Evolutionary conservation across 2,888 invertebrate genomes (phyloP).

Genomic region (Brachypalpus laphriformis): DNA sequence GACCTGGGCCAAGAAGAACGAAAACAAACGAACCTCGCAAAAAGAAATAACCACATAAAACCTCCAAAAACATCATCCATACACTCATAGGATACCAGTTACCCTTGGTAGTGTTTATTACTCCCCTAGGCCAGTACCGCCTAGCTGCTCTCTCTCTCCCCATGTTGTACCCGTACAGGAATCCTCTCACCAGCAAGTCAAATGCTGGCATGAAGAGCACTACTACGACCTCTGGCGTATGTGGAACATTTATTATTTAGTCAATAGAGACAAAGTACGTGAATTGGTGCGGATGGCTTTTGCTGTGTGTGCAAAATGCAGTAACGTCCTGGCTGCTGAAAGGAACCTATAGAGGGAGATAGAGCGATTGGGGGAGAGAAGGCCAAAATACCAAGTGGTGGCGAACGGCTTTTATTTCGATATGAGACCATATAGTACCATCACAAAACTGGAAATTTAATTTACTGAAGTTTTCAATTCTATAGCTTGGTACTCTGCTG

Average conservation of each 20-base stretch:
- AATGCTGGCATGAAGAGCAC: constrained; percentile 19
- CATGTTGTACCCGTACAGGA: constrained; percentile 17
- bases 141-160: not conserved
- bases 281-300: constrained; percentile 52
- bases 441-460: constrained; percentile 25
- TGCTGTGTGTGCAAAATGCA: constrained; percentile 59
- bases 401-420: constrained; percentile 38
- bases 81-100: constrained; percentile 22
- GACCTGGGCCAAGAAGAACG: not conserved
- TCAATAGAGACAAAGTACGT: constrained; percentile 62
- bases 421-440: not conserved
- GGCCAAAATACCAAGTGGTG: too few species aligned
- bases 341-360: not conserved
- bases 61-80: constrained; percentile 38
- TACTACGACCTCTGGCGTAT: constrained; percentile 37
- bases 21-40: constrained; percentile 4
- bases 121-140: constrained; percentile 45
- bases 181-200: constrained; percentile 40
- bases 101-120: constrained; percentile 54
- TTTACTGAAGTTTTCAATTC: constrained; percentile 29
- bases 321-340: constrained; percentile 37
- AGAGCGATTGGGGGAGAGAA: not conserved
- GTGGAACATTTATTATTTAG: constrained; percentile 68
- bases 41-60: constrained; percentile 48
- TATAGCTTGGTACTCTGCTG: not conserved